phyloP scores from a whole-genome alignment of 1,140 invertebrate genomes.

The Drosophila oshimai region DNA sequence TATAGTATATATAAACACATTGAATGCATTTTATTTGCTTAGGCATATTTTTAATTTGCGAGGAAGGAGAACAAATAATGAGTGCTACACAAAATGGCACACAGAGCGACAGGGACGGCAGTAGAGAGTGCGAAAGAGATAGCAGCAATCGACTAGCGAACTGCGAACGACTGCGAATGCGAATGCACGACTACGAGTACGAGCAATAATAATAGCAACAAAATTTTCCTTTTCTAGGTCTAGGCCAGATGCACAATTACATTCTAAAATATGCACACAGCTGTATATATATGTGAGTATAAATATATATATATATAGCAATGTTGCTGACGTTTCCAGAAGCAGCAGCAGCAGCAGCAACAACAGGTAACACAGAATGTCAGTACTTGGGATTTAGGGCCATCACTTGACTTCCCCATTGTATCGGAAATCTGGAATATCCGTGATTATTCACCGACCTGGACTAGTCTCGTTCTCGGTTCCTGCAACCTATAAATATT shows the following conservation, averaged over 20 bases:
- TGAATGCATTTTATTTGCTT: slow-evolving; percentile 74
- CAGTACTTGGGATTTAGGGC: slow-evolving; percentile 32
- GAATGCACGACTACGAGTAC: slow-evolving; percentile 42
- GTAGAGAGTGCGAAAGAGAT: slow-evolving; percentile 2
- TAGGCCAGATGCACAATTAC: slow-evolving; percentile 82
- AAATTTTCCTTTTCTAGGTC: slow-evolving; percentile 83
- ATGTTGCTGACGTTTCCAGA: slow-evolving; percentile 7
- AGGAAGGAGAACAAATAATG: slow-evolving; percentile 81
- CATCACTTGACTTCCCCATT: slow-evolving; percentile 19
- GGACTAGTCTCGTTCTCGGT: slow-evolving; percentile 36
- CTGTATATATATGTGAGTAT: slow-evolving; percentile 9
- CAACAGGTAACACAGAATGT: slow-evolving; percentile 28
- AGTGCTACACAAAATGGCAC: slow-evolving; percentile 39
- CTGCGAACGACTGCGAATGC: slow-evolving; percentile 23
- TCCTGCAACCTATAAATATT: slow-evolving; percentile 66
- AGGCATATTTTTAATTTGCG: slow-evolving; percentile 79
- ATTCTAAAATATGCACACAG: slow-evolving; percentile 81
- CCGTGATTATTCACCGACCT: slow-evolving; percentile 21
- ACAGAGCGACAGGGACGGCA: slow-evolving; percentile 9
- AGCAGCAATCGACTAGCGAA: slow-evolving; percentile 35
- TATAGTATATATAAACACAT: slow-evolving; percentile 20
- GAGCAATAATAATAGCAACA: slow-evolving; percentile 80
- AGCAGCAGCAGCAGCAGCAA: slow-evolving; percentile 4
- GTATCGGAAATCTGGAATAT: slow-evolving; percentile 3
- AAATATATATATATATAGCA: slow-evolving; percentile 1